These are phyloP conservation scores for Myotis vivesi DNA, from an alignment of 2,797 vertebrate species.

Conservation along the genomic window DNA sequence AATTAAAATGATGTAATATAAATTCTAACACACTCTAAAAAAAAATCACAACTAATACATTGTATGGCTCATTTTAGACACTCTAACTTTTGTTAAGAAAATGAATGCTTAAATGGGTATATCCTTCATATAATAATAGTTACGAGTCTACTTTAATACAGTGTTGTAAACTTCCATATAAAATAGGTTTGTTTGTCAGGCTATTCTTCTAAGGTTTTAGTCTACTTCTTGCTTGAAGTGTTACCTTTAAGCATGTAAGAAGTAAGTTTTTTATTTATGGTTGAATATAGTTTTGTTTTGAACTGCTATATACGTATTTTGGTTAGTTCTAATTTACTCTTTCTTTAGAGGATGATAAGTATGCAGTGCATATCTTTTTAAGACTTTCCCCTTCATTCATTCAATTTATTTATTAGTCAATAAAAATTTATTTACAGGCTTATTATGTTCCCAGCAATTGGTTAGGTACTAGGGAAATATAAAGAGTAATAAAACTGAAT, in stretches of 20 bases:
- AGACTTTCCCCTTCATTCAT: background rate
- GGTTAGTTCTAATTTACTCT: background rate
- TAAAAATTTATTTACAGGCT: constrained; percentile 35
- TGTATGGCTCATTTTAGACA: background rate
- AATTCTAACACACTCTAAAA: background rate
- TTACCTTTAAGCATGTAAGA: background rate
- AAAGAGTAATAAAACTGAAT: constrained; percentile 3
- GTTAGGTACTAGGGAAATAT: background rate
- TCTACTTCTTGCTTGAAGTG: background rate
- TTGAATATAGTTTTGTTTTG: background rate
- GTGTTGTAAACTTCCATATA: background rate
- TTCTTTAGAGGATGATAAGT: background rate
- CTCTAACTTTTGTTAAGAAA: background rate
- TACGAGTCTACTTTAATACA: background rate
- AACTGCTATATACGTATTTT: background rate
- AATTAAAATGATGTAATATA: background rate
- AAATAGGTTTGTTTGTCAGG: background rate
- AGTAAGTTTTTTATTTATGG: background rate
- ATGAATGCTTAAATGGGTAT: background rate
- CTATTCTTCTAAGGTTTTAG: background rate
- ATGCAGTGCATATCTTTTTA: background rate
- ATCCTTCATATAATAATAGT: background rate
- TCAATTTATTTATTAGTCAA: constrained; percentile 13
- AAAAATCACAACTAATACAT: background rate
- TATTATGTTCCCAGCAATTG: background rate